Conservation (phyloP, 1,140 invertebrate species). For the Hyles vespertilio region DNA sequence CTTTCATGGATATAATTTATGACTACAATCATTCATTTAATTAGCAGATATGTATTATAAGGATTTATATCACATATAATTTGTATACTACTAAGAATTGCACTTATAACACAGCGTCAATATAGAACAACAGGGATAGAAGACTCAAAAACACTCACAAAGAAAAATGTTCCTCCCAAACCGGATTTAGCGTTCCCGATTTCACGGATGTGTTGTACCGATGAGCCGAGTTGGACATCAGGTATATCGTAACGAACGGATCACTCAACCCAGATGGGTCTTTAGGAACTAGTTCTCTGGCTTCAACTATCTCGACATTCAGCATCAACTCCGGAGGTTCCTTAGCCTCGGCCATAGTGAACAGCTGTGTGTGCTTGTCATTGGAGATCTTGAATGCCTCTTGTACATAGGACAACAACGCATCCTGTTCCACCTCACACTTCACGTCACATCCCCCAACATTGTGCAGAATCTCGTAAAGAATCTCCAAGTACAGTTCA, state of each 20-base stretch:
- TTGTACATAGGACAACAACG: constrained; percentile 88
- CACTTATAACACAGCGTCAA: too few species aligned
- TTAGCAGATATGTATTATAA: too few species aligned
- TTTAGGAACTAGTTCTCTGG: constrained; percentile 93
- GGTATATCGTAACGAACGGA: constrained; percentile 92
- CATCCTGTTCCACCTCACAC: constrained; percentile 81
- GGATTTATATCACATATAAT: too few species aligned
- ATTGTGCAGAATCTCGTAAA: constrained; percentile 96
- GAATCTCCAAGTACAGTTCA: constrained; percentile 92
- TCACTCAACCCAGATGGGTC: constrained; percentile 97
- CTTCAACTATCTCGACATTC: constrained; percentile 95
- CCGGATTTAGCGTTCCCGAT: constrained; percentile 89
- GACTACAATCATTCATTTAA: too few species aligned
- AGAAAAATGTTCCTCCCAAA: constrained; percentile 98
- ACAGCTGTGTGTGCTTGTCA: constrained; percentile 82
- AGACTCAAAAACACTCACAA: constrained; percentile 83
- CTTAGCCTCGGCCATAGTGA: constrained; percentile 82
- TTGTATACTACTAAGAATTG: too few species aligned
- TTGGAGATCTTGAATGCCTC: constrained; percentile 91
- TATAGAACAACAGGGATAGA: too few species aligned
- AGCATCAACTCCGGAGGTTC: constrained; percentile 94
- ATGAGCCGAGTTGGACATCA: constrained; percentile 84
- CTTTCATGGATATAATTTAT: too few species aligned
- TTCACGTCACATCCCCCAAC: constrained; percentile 86
- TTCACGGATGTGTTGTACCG: constrained; percentile 95